Percentiles rank a stretch among this genome's conserved stretches.
Conservation (phyloP, 2,113 vertebrate species). For the Dasypus novemcinctus region DNA sequence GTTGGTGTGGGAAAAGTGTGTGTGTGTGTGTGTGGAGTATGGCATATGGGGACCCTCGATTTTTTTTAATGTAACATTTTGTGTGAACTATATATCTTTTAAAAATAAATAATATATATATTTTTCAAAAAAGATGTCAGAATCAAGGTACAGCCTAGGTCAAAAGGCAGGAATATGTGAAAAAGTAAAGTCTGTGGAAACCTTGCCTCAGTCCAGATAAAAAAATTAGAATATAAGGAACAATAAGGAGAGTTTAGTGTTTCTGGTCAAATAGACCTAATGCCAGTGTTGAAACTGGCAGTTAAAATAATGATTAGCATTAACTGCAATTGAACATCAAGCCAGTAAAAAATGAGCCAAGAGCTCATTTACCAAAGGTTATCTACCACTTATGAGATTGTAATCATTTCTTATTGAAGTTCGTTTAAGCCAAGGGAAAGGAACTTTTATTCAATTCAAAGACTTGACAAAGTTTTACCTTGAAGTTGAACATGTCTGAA, state of each 20-base stretch:
- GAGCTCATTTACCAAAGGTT: constrained; percentile 6
- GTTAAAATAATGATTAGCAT: not conserved
- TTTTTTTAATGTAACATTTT: no score
- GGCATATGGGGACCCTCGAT: no score
- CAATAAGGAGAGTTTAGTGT: not conserved
- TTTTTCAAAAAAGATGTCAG: not conserved
- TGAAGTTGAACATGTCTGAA: not conserved
- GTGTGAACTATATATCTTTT: no score
- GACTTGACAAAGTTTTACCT: not conserved
- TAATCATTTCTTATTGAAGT: not conserved
- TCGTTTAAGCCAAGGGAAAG: not conserved
- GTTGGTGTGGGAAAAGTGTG: no score
- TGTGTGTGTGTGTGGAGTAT: no score
- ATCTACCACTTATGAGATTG: not conserved
- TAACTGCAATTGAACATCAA: not conserved
- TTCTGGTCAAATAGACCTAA: not conserved
- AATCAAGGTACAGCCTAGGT: not conserved
- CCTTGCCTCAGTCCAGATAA: not conserved
- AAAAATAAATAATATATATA: no score
- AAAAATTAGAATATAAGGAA: not conserved
- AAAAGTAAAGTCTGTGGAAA: not conserved
- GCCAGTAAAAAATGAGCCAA: not conserved
- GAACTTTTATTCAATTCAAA: not conserved
- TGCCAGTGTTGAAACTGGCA: not conserved
- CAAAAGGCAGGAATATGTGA: not conserved